Base-by-base conservation (phyloP, 2,888 invertebrate species). In the Dendrolimus pini region DNA sequence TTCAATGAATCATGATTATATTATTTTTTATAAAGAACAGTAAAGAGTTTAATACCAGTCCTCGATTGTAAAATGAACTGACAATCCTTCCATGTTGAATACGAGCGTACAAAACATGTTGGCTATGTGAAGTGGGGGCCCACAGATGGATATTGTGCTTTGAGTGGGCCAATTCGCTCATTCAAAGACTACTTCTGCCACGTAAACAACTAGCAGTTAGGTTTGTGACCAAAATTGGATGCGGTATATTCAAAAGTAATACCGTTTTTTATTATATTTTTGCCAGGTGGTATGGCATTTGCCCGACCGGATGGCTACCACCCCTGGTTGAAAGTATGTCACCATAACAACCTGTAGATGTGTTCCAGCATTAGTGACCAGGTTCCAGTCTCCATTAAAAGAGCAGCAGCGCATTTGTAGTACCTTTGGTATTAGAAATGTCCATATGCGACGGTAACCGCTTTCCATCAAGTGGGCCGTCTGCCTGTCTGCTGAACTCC, bases 101-200 rank as follows among this genome's bases (percentile, higher is more conserved):
- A 6, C 9, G 47, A 47, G 12, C 12, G 47, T 10, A 47, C 47
- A 47, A 47, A 47, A 47, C 47, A 47, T 47, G 47, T 47, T 47
- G 47, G 47, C 47, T 47, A 47, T 9, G 47, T 47, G 47, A 64
- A 47, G 47, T 47, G 47, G 47, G 47, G 47, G 9, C 47, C 47
- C 47, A 47, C 30, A 30, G 30, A 30, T 30, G 30, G 47, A 47
- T 63, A 82, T 89, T 89, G 86, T 87, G 75, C 63, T 64, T 84
- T 74, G 64, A 89, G 89, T 86, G 82, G 89, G 84, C 89, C 88
- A 89, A 89, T 89, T 88, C 87, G 82, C 80, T 82, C 80, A 89
- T 89, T 85, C 76, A 89, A 68, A 72, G 68, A 68, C 65, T 78
- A 80, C 85, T 85, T 80, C 79, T 74, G 70, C 87, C 85, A 84